Base-by-base conservation (phyloP, 2,113 vertebrate species). In the Scalopus aquaticus region DNA sequence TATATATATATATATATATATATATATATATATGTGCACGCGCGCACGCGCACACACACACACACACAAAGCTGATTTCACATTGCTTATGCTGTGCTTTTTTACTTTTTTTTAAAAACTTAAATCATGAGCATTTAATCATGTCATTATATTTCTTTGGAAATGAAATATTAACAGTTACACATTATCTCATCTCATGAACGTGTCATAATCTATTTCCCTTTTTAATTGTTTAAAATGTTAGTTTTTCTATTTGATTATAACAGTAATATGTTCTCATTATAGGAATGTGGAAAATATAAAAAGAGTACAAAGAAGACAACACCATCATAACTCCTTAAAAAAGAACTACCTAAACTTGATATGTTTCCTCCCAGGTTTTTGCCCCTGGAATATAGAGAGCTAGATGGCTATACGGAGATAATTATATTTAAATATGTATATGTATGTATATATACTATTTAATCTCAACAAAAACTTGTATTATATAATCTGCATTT, bases 141-240 rank as follows among this genome's bases (percentile, higher is more conserved):
- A 56, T 90, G n/a, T 15, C 24, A 58, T 81, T 79, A 54, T 17
- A 32, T 82, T 84, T 83, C 72, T 90, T 90, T 30, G 6, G 39
- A 90, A 88, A 73, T 78, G 4, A 91, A 78, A 69, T 83, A 83
- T 51, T 95, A 76, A 86, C 46, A 67, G 26, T 69, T 77, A 16
- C 3, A 51, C 76, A 56, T 88, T 90, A 76, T 88, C 95, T 93
- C 10, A 67, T 77, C 58, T 76, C 11, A 90, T 80, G 11, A 65
- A 96, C 16, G 3, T 72, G 0, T 42, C 62, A 74, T 69, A 64
- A 85, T 74, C 82, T 95, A 73, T 81, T 67, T 89, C 12, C 5
- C 0, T 37, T 94, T 96, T 79, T 51, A 64, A 35, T 78, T 51
- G 9, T 44, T 92, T 74, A 64, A 62, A 89, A 70, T 35, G 3